Percentiles rank a stretch among this genome's conserved stretches.
Evolutionary conservation across 2,113 vertebrate species (phyloP).

Genomic region (Xenopus laevis): DNA sequence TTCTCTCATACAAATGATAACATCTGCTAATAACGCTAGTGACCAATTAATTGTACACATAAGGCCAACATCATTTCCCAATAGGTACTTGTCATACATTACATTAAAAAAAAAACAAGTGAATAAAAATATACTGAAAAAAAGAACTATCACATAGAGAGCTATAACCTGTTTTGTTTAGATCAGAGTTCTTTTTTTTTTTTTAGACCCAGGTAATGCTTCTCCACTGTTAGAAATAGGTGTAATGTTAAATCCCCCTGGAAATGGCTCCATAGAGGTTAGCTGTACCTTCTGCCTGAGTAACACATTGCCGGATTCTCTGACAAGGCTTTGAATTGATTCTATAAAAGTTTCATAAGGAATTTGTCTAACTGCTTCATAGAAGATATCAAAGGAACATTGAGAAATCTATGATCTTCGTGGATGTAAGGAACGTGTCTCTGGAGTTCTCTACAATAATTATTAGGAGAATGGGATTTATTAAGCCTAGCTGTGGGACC

Average conservation of each 20-base stretch:
- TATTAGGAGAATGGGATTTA: neutral
- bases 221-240: neutral
- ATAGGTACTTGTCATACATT: neutral
- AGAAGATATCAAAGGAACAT: conserved; percentile 3
- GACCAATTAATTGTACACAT: neutral
- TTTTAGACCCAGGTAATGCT: no score
- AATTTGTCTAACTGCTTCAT: neutral
- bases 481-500: neutral
- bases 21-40: neutral
- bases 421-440: neutral
- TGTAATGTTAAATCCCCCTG: neutral
- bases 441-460: neutral
- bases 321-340: neutral
- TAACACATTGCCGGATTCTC: neutral
- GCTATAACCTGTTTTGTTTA: neutral
- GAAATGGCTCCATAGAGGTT: neutral
- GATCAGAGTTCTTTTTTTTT: neutral
- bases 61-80: neutral
- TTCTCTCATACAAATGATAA: neutral
- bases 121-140: neutral
- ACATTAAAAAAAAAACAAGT: neutral
- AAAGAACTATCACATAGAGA: neutral
- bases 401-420: neutral
- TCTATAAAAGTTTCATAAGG: neutral
- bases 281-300: neutral